phyloP scores from a whole-genome alignment of 2,888 invertebrate genomes.

The Drosophila trichaetosa region DNA sequence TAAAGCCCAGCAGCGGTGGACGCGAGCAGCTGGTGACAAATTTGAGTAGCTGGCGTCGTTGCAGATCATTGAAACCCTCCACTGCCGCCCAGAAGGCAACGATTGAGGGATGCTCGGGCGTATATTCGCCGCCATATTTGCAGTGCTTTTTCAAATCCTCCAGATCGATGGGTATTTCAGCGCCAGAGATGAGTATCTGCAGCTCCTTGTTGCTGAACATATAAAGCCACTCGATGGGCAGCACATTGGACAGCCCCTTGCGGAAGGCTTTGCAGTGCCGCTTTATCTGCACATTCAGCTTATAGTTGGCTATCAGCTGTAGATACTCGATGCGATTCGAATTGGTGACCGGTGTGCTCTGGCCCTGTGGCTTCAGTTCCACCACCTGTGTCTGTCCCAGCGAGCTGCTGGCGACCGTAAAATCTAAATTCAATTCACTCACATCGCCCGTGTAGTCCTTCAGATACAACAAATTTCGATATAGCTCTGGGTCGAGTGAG shows the following conservation, averaged over 20 bases:
- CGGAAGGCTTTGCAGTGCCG: conserved; percentile 95
- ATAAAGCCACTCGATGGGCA: conserved; percentile 96
- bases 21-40: conserved; percentile 99
- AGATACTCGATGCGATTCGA: conserved; percentile 98
- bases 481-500: conserved; percentile 94
- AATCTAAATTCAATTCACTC: conserved; percentile 95
- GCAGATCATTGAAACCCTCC: conserved; percentile 91
- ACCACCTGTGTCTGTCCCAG: conserved; percentile 95
- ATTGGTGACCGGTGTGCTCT: conserved; percentile 95
- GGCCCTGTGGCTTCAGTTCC: conserved; percentile 95
- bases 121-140: conserved; percentile 95
- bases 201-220: conserved; percentile 98
- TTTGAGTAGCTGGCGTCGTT: conserved; percentile 94
- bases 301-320: conserved; percentile 97
- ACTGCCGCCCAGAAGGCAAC: conserved; percentile 95
- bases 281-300: conserved; percentile 95
- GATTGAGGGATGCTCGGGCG: conserved; percentile 93
- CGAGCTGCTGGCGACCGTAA: conserved; percentile 95
- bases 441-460: conserved; percentile 95
- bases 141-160: conserved; percentile 94
- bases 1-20: conserved; percentile 98
- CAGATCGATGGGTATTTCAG: conserved; percentile 96
- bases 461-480: conserved; percentile 94
- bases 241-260: conserved; percentile 94
- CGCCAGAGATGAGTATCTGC: conserved; percentile 98